Conservation (phyloP, 2,888 invertebrate genomes). For the Exephanes ischioxanthus region DNA sequence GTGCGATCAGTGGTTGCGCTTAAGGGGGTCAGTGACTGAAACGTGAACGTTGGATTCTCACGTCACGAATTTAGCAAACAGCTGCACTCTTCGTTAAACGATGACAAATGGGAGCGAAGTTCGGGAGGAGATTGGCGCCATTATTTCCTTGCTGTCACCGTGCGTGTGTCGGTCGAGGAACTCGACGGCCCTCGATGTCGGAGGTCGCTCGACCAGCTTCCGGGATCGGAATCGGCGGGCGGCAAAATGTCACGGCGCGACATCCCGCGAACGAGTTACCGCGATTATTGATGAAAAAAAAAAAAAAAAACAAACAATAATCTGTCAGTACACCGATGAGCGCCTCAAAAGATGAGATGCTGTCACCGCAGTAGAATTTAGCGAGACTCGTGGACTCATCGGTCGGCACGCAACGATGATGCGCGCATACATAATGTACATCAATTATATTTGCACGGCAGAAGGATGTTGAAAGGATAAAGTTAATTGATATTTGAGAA, state of each 20-base stretch:
- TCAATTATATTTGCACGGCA: background rate
- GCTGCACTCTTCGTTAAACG: background rate
- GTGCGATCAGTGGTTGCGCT: background rate
- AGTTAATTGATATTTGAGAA: constrained; percentile 2
- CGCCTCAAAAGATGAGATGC: background rate
- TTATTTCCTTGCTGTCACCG: background rate
- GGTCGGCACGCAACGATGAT: background rate
- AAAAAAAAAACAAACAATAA: background rate
- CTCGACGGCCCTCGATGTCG: background rate
- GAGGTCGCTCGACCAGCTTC: background rate
- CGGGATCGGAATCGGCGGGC: background rate
- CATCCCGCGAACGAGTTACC: background rate
- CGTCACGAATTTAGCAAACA: background rate
- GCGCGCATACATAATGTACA: background rate
- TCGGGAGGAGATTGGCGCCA: background rate
- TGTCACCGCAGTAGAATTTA: background rate
- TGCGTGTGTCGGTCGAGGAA: background rate
- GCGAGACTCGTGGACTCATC: background rate
- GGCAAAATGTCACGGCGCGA: background rate
- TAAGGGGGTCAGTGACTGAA: background rate
- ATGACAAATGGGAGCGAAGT: background rate
- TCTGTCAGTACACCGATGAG: background rate
- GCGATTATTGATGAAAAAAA: background rate
- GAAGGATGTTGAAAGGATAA: background rate
- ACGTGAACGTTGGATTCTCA: background rate